Percentiles rank a stretch among this genome's conserved stretches.
phyloP scores from a whole-genome alignment of 2,797 vertebrate species.

The Cheirogaleus major region DNA sequence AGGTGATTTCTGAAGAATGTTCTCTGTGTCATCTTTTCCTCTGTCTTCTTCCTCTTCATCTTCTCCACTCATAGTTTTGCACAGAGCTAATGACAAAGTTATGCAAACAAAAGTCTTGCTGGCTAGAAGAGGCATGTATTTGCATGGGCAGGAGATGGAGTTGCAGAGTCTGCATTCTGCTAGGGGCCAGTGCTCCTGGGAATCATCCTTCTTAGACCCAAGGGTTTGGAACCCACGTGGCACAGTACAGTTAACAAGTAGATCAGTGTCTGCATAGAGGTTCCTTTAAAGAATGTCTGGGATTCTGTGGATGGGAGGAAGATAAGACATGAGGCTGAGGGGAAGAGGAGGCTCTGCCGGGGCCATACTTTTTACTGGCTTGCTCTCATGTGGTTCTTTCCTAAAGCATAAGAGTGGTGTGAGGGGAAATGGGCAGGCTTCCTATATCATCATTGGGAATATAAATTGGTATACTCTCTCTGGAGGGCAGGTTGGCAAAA shows the following conservation, averaged over 20 bases:
- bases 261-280: background rate
- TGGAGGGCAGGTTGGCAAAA: background rate
- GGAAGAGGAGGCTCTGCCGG: background rate
- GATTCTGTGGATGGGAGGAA: background rate
- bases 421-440: background rate
- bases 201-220: background rate
- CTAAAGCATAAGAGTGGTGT: background rate
- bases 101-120: constrained; percentile 53
- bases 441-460: background rate
- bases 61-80: constrained; percentile 8
- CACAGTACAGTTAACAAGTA: constrained; percentile 4
- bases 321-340: background rate
- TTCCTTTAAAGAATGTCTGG: constrained; percentile 28
- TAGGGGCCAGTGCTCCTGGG: background rate
- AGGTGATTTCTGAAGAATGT: constrained; percentile 59
- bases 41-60: constrained; percentile 8
- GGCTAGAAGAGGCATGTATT: constrained; percentile 7
- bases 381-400: background rate
- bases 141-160: background rate
- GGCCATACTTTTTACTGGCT: background rate
- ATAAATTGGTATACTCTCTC: background rate
- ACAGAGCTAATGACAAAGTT: constrained; percentile 53
- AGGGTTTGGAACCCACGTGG: constrained; percentile 25
- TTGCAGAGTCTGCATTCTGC: background rate
- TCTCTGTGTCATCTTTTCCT: background rate